A percentile compares a stretch with the other conserved stretches of the same genome.
Conservation (phyloP, 1,140 invertebrate species). For the Neomicropteryx cornuta region DNA sequence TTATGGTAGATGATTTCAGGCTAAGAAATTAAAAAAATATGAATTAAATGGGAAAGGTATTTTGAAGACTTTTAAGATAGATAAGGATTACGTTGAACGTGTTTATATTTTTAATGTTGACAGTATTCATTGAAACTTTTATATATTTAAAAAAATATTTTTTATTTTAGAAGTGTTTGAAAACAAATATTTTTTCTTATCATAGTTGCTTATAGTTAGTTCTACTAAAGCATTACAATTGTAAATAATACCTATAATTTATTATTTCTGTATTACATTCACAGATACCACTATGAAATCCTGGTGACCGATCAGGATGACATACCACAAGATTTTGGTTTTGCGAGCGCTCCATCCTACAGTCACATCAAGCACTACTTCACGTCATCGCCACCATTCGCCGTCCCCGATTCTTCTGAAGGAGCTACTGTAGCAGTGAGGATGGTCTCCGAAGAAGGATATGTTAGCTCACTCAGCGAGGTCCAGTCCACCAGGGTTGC, state of each 20-base stretch:
- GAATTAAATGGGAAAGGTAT: conserved; percentile 10
- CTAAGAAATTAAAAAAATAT: conserved; percentile 7
- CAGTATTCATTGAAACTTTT: no score
- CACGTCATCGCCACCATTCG: conserved; percentile 45
- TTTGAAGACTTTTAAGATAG: conserved; percentile 2
- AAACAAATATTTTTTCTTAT: no score
- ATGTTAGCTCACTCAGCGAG: conserved; percentile 52
- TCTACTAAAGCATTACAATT: no score
- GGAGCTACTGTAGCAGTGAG: conserved; percentile 55
- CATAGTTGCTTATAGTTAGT: no score
- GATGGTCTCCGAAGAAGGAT: conserved; percentile 49
- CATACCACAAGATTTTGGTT: conserved; percentile 27
- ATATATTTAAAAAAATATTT: no score
- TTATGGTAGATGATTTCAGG: conserved; percentile 6
- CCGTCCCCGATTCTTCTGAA: conserved; percentile 32
- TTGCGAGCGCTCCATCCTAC: conserved; percentile 36
- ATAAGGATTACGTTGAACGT: conserved; percentile 4
- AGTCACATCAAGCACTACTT: conserved; percentile 35
- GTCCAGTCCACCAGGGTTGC: no score
- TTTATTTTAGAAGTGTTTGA: no score
- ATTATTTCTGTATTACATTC: conserved; percentile 16
- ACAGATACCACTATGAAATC: conserved; percentile 51
- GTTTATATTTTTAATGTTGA: conserved; percentile 14
- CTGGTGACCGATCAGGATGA: conserved; percentile 44
- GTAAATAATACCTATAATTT: neutral